These are phyloP conservation scores for Drosophila biarmipes DNA, from an alignment of 1,140 invertebrate species.

Conservation along the genomic window DNA sequence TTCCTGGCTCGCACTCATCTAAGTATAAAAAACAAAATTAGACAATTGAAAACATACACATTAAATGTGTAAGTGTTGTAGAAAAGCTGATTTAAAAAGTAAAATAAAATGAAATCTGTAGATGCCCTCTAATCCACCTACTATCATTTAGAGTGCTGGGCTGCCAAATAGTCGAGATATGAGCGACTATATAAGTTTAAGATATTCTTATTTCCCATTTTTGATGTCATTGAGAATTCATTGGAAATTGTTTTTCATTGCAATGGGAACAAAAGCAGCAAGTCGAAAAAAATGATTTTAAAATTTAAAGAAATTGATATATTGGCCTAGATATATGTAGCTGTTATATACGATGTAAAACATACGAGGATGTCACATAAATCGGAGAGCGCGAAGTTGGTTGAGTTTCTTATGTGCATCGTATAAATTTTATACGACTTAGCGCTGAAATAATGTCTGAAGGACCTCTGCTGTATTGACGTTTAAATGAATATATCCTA, in stretches of 20 bases:
- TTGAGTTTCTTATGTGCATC: too few species aligned
- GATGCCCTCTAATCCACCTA: background rate
- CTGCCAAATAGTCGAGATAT: constrained; percentile 16
- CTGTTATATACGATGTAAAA: constrained; percentile 17
- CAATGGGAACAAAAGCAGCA: constrained; percentile 69
- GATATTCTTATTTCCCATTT: background rate
- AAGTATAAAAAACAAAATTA: too few species aligned
- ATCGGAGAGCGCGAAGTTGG: too few species aligned
- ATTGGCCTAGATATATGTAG: constrained; percentile 34
- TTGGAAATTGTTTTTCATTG: constrained; percentile 62
- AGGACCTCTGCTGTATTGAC: constrained; percentile 3
- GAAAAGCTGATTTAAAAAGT: too few species aligned
- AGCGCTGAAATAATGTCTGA: too few species aligned
- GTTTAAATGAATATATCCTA: constrained; percentile 42
- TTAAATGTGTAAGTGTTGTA: too few species aligned
- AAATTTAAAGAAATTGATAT: constrained; percentile 36
- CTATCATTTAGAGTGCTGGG: constrained; percentile 8
- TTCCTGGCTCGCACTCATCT: too few species aligned
- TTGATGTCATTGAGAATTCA: constrained; percentile 8
- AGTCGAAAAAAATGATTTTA: constrained; percentile 41
- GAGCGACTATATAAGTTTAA: background rate
- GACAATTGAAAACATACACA: too few species aligned
- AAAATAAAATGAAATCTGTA: too few species aligned
- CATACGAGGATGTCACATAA: too few species aligned
- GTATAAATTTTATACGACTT: too few species aligned